Percentiles rank a stretch among this genome's conserved stretches.
Evolutionary conservation across 1,140 invertebrate species (phyloP).

Genomic region (Gerris buenoi): DNA sequence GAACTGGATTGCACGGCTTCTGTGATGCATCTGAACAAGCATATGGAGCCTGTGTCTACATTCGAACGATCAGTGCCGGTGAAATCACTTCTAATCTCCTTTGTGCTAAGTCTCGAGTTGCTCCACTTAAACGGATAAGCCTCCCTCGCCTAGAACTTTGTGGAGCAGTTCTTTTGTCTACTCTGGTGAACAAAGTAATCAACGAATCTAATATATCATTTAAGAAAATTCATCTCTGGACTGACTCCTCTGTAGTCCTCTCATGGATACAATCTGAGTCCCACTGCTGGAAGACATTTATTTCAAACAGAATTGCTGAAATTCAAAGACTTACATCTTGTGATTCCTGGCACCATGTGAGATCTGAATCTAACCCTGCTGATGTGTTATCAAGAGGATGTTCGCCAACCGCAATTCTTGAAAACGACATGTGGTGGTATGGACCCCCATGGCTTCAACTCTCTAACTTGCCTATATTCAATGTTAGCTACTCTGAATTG

Average conservation of each 20-base stretch:
- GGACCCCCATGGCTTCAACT: constrained; percentile 19
- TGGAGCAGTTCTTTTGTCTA: constrained; percentile 29
- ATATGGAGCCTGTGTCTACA: constrained; percentile 9
- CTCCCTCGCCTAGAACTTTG: constrained; percentile 35
- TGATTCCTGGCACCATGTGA: not conserved
- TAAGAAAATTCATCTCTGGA: not conserved
- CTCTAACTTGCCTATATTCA: not conserved
- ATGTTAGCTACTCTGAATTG: no score
- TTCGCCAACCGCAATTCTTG: constrained; percentile 7
- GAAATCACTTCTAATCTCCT: constrained; percentile 11
- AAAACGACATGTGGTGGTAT: constrained; percentile 18
- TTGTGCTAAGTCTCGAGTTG: constrained; percentile 16
- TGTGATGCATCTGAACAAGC: constrained; percentile 8
- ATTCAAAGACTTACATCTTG: constrained; percentile 14
- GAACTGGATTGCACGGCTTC: constrained; percentile 8
- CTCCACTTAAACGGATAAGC: constrained; percentile 20
- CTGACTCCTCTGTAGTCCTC: not conserved
- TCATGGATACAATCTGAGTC: not conserved
- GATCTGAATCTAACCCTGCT: constrained; percentile 25
- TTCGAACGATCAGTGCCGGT: constrained; percentile 16
- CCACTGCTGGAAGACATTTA: not conserved
- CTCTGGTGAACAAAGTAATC: constrained; percentile 19
- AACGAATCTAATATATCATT: not conserved
- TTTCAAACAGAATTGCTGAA: not conserved
- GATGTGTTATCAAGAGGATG: constrained; percentile 25